Evolutionary conservation across 2,888 invertebrate species (phyloP), one percentile per base, ranked within the genome.

Genomic region (Brenthis daphne): DNA sequence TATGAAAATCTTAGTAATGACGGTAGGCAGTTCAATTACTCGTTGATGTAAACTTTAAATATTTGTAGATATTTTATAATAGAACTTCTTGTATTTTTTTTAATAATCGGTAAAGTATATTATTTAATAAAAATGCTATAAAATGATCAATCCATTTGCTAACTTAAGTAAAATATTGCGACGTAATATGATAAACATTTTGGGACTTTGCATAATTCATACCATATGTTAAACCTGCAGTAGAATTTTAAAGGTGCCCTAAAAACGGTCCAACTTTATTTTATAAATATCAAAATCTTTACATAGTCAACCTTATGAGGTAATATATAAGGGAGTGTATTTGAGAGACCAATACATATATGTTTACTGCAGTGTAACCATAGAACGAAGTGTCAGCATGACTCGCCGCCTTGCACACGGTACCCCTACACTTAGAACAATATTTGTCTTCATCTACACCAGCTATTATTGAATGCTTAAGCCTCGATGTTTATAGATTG

Each of bases 391-490:
- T 43, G 68, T 66, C 68, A 70, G 67, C 66, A 43, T 73, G 70
- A 68, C 69, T 54, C n/a, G 54, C 55, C 11, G 37, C 54, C 64
- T 56, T 43, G 5, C 12, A 64, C 50, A 60, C 64, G 54, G 56
- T 58, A 54, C 33, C 48, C 60, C 50, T 47, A 43, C 69, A 47
- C 63, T 60, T 67, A 56, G n/a, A 56, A 56, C 69, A 69, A 74
- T 72, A 74, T 72, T 72, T 74, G 68, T 74, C 72, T 69, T 74
- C 68, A 70, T 72, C 74, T 66, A 68, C 65, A 57, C 65, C 53
- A 16, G 57, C 65, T 57, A 67, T 69, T 70, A 72, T 68, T 68
- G 68, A 66, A 72, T 64, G 73, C 67, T 73, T 68, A 72, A 63
- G 67, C 66, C 65, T 68, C 70, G 61, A 72, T 72, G 72, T 68